Conservation (phyloP, 2,113 vertebrate genomes). For the Nothocercus nigrocapillus region DNA sequence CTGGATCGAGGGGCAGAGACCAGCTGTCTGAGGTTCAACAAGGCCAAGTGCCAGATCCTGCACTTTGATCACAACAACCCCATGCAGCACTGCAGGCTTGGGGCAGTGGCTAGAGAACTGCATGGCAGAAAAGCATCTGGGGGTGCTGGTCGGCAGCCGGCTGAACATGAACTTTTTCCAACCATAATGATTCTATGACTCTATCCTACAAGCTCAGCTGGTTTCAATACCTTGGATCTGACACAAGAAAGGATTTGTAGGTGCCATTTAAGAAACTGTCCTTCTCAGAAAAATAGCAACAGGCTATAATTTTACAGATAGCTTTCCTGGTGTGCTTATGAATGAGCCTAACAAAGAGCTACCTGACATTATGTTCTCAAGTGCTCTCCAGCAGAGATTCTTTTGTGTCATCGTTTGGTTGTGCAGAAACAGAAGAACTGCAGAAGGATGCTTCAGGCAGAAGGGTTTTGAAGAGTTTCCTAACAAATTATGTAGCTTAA, state of each 20-base stretch:
- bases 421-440: not conserved
- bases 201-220: not conserved
- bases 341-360: accelerated
- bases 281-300: not conserved
- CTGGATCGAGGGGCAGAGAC: too few relatives aligned
- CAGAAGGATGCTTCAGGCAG: not conserved
- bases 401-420: not conserved
- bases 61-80: too few relatives aligned
- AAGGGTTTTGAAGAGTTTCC: not conserved
- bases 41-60: too few relatives aligned
- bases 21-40: too few relatives aligned
- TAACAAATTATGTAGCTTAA: not conserved
- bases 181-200: too few relatives aligned
- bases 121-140: too few relatives aligned
- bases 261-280: not conserved
- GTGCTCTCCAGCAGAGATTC: not conserved
- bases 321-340: not conserved
- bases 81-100: too few relatives aligned
- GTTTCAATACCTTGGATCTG: not conserved
- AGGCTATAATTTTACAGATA: not conserved
- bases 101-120: too few relatives aligned
- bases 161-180: too few relatives aligned
- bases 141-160: too few relatives aligned
- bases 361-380: not conserved
- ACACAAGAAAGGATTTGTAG: not conserved